Percentiles rank a stretch among this genome's conserved stretches.
Evolutionary conservation across 2,113 vertebrate species (phyloP).

Genomic region (Corythoichthys intestinalis): DNA sequence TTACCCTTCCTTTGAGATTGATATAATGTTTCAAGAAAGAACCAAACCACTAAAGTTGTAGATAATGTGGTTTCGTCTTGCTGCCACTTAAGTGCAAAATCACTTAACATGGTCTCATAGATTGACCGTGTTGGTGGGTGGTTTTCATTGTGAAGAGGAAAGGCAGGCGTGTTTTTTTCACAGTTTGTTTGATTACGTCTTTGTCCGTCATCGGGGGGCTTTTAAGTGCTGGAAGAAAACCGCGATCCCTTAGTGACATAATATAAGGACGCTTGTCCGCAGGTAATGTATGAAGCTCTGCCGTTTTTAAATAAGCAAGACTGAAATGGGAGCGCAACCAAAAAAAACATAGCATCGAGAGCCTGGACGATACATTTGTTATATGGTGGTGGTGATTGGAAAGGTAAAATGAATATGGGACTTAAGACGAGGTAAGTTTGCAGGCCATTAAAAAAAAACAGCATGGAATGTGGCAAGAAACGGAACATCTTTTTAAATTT

Average conservation of each 20-base stretch:
- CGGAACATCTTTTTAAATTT: not conserved
- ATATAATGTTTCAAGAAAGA: not conserved
- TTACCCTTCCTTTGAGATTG: constrained; percentile 9
- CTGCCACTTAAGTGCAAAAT: constrained; percentile 33
- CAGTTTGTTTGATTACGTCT: constrained; percentile 62
- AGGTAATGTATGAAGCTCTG: constrained; percentile 62
- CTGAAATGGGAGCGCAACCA: constrained; percentile 60
- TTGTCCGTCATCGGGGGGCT: constrained; percentile 68
- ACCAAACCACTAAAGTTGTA: not conserved
- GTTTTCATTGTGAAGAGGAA: constrained; percentile 24
- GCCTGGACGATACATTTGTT: constrained; percentile 34
- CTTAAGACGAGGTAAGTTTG: constrained; percentile 25
- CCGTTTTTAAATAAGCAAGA: constrained; percentile 64
- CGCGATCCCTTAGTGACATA: constrained; percentile 54
- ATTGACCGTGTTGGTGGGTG: not conserved
- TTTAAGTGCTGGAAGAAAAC: constrained; percentile 68
- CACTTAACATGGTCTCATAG: not conserved
- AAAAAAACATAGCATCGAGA: constrained; percentile 60
- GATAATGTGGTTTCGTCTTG: not conserved
- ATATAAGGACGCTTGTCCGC: constrained; percentile 44
- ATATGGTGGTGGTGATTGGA: constrained; percentile 23
- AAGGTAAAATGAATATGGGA: constrained; percentile 44
- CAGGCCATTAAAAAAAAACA: constrained; percentile 2
- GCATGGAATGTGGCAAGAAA: not conserved
- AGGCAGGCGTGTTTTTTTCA: constrained; percentile 34